These are phyloP conservation scores for Amia ocellicauda DNA, from an alignment of 2,113 vertebrate species.

Conservation along the genomic window DNA sequence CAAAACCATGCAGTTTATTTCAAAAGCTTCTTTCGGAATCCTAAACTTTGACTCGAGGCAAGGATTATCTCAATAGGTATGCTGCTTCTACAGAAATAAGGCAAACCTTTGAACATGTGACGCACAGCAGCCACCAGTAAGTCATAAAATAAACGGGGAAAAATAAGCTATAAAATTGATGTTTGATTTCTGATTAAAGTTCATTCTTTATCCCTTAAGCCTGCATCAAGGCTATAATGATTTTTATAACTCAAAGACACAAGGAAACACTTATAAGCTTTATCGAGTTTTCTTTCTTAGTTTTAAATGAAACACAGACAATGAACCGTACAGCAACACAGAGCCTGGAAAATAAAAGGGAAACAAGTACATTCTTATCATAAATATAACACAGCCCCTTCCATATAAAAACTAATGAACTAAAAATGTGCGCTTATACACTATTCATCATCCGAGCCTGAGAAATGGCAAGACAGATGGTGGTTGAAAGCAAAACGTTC, in stretches of 20 bases:
- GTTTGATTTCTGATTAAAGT: slow-evolving; percentile 14
- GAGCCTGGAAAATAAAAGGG: slow-evolving; percentile 33
- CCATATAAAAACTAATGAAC: slow-evolving; percentile 11
- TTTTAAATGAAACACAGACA: slow-evolving; percentile 33
- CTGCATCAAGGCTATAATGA: not conserved
- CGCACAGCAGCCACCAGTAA: slow-evolving; percentile 30
- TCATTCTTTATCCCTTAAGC: not conserved
- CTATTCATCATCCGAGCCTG: slow-evolving; percentile 43
- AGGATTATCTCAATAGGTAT: slow-evolving; percentile 45
- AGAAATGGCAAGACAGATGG: slow-evolving; percentile 47
- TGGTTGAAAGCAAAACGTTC: slow-evolving; percentile 42
- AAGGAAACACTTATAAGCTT: slow-evolving; percentile 8
- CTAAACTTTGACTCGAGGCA: slow-evolving; percentile 38
- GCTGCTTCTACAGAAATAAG: slow-evolving; percentile 34
- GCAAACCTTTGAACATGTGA: slow-evolving; percentile 43
- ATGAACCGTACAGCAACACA: slow-evolving; percentile 28
- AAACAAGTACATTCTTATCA: slow-evolving; percentile 22
- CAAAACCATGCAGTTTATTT: slow-evolving; percentile 34
- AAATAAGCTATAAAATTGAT: slow-evolving; percentile 22
- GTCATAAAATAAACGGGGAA: slow-evolving; percentile 34
- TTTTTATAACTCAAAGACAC: slow-evolving; percentile 2
- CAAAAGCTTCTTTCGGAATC: slow-evolving; percentile 17
- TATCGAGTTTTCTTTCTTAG: slow-evolving; percentile 13
- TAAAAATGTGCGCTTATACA: slow-evolving; percentile 10
- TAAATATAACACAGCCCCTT: slow-evolving; percentile 37